These are phyloP conservation scores for Agrilus cyanescens DNA, from an alignment of 2,888 invertebrate species.

Conservation along the genomic window DNA sequence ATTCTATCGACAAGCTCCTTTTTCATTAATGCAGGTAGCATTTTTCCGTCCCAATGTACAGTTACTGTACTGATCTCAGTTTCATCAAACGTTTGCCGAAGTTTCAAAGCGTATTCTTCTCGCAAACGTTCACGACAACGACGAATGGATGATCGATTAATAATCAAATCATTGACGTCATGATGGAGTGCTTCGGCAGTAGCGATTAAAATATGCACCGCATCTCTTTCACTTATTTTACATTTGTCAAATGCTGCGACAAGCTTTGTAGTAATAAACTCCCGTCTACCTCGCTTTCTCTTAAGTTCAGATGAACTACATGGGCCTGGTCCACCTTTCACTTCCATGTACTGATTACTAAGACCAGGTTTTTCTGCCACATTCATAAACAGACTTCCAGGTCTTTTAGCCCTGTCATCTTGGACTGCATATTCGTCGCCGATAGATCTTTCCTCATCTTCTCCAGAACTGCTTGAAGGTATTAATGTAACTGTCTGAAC, in stretches of 20 bases:
- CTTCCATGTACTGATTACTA: background rate
- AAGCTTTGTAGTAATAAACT: constrained; percentile 13
- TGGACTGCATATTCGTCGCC: no score
- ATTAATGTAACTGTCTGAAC: no score
- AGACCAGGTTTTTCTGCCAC: no score
- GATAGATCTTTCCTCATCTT: no score
- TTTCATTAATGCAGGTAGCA: constrained; percentile 14
- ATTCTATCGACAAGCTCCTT: constrained; percentile 16
- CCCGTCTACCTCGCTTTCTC: constrained; percentile 6
- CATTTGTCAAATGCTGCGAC: constrained; percentile 15
- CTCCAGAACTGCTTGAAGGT: no score
- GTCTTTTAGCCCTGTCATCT: no score
- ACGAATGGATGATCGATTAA: constrained; percentile 14
- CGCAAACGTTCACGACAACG: constrained; percentile 11
- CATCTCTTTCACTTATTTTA: no score
- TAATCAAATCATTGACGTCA: constrained; percentile 9
- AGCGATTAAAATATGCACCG: constrained; percentile 13
- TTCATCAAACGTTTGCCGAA: constrained; percentile 12
- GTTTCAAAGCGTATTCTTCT: constrained; percentile 10
- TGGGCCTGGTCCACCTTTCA: background rate
- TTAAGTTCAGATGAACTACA: background rate
- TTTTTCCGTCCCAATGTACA: constrained; percentile 22
- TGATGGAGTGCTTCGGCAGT: constrained; percentile 7
- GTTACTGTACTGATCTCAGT: constrained; percentile 11
- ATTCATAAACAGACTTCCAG: no score